Percentiles rank a stretch among this genome's conserved stretches.
phyloP scores from a whole-genome alignment of 2,113 vertebrate genomes.

The Probosciger aterrimus region DNA sequence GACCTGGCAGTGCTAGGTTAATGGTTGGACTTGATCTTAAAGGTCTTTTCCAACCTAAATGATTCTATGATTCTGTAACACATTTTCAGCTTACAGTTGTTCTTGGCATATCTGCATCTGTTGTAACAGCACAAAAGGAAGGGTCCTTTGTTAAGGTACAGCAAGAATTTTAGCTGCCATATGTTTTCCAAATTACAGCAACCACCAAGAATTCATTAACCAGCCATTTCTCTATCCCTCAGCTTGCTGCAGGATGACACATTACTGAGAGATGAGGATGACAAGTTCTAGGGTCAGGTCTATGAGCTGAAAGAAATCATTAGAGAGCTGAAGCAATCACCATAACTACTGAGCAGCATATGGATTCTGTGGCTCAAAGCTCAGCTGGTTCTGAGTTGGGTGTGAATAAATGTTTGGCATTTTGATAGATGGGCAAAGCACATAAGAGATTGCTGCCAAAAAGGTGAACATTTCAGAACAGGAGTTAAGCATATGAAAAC shows the following conservation, averaged over 20 bases:
- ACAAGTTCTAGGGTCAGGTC: not conserved
- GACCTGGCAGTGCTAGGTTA: not conserved
- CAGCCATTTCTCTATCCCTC: not conserved
- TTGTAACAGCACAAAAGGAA: not conserved
- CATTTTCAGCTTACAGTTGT: not conserved
- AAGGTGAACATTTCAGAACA: not conserved
- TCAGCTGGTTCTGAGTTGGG: not conserved
- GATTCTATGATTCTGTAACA: not conserved
- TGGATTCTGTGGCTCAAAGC: not conserved
- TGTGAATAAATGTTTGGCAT: not conserved
- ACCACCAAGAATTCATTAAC: not conserved
- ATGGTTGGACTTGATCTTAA: not conserved
- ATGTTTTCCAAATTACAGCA: not conserved
- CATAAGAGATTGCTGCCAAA: not conserved
- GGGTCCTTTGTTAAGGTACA: not conserved
- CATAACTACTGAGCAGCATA: not conserved
- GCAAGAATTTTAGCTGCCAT: not conserved
- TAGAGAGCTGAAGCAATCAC: not conserved
- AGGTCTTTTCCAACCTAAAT: not conserved
- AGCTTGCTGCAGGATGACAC: not conserved
- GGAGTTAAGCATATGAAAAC: not conserved
- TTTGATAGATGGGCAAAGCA: not conserved
- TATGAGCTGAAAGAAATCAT: not conserved
- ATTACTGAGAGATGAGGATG: not conserved
- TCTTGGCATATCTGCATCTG: not conserved